These are phyloP conservation scores for Scophthalmus maximus DNA, from an alignment of 2,113 vertebrate genomes.

Conservation along the genomic window DNA sequence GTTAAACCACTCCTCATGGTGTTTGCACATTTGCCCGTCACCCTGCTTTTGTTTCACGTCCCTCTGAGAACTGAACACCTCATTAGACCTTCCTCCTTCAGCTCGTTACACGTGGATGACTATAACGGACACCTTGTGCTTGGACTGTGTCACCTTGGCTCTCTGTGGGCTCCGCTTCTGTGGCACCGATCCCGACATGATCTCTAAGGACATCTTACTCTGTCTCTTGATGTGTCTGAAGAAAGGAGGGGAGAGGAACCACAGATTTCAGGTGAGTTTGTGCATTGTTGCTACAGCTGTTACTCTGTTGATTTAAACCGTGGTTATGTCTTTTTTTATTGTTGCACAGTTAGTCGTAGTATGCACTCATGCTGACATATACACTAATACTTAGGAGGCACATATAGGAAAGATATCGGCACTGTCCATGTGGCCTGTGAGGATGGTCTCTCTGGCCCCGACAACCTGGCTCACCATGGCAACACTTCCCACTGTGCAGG, in stretches of 20 bases:
- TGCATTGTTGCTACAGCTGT: neutral
- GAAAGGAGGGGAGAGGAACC: conserved; percentile 33
- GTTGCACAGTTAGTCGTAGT: conserved; percentile 2
- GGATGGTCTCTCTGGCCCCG: conserved; percentile 70
- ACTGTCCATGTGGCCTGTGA: conserved; percentile 57
- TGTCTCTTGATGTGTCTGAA: conserved; percentile 64
- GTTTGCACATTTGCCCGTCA: conserved; percentile 16
- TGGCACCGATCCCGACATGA: conserved; percentile 67
- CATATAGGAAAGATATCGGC: conserved; percentile 61
- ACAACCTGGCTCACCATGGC: conserved; percentile 81
- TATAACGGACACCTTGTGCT: conserved; percentile 64
- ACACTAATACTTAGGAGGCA: conserved; percentile 35
- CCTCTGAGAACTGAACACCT: conserved; percentile 51
- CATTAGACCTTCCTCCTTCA: conserved; percentile 35
- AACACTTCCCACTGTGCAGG: conserved; percentile 81
- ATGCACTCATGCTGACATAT: neutral
- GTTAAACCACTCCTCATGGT: neutral
- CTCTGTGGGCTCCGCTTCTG: conserved; percentile 72
- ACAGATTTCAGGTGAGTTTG: conserved; percentile 30
- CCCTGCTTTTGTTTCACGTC: conserved; percentile 19
- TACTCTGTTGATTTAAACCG: neutral
- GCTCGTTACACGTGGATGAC: conserved; percentile 66
- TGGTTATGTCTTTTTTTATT: too few relatives aligned
- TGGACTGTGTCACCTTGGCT: conserved; percentile 70
- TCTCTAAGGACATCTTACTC: conserved; percentile 72